Conservation (phyloP, 1,140 invertebrate species). For the Gryon sp. region DNA sequence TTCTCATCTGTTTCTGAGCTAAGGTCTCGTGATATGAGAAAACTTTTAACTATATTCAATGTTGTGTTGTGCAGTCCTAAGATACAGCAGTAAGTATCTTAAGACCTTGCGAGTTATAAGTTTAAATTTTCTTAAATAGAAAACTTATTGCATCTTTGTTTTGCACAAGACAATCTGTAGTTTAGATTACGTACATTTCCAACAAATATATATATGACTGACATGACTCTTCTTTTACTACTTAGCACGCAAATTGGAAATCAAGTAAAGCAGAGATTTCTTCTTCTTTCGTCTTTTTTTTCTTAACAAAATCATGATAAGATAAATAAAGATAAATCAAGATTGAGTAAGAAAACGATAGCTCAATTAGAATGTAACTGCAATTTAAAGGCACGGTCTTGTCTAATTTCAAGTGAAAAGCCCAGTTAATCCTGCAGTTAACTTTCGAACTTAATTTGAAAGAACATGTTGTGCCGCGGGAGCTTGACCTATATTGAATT, state of each 20-base stretch:
- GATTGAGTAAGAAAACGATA: conserved; percentile 3
- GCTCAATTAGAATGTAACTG: conserved; percentile 5
- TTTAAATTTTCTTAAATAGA: conserved; percentile 39
- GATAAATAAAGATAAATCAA: conserved; percentile 1
- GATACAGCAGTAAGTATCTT: conserved; percentile 30
- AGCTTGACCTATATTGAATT: too few relatives aligned
- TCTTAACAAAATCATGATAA: too few relatives aligned
- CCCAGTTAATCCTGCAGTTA: background rate
- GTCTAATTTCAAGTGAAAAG: background rate
- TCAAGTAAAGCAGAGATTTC: too few relatives aligned
- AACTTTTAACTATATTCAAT: conserved; percentile 48
- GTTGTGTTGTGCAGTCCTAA: conserved; percentile 2
- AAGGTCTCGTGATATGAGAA: conserved; percentile 40
- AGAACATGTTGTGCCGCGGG: too few relatives aligned
- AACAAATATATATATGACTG: conserved; percentile 14
- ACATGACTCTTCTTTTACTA: conserved; percentile 27
- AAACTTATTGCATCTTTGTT: conserved; percentile 52
- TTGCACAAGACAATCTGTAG: conserved; percentile 4
- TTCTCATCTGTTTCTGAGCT: conserved; percentile 20
- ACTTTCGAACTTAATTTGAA: too few relatives aligned
- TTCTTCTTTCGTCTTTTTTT: too few relatives aligned
- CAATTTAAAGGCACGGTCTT: background rate
- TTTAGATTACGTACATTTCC: conserved; percentile 29
- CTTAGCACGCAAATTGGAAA: conserved; percentile 46
- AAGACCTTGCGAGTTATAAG: conserved; percentile 39